Conservation (phyloP, 2,888 invertebrate genomes). For the Drosophila koepferae region DNA sequence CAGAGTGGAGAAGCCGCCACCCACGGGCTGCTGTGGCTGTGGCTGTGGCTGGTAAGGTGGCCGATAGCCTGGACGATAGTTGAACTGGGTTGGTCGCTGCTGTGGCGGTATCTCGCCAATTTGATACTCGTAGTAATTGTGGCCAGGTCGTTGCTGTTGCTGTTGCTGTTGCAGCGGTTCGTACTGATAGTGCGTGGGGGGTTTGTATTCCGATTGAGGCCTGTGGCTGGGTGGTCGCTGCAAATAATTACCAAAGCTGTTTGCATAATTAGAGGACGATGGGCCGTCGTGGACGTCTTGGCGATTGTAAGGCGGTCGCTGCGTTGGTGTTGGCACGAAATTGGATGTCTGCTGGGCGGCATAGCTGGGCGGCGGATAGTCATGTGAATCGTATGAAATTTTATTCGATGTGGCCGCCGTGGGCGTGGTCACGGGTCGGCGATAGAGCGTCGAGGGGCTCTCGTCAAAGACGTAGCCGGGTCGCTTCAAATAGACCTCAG, state of each 20-base stretch:
- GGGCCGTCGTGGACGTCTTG: constrained; percentile 65
- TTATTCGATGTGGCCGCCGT: constrained; percentile 49
- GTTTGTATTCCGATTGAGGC: constrained; percentile 19
- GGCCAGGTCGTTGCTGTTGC: constrained; percentile 55
- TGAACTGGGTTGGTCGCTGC: constrained; percentile 60
- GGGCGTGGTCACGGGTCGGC: constrained; percentile 54
- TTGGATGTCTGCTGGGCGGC: constrained; percentile 71
- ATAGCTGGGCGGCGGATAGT: constrained; percentile 83
- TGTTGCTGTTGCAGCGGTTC: constrained; percentile 49
- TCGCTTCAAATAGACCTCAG: constrained; percentile 65
- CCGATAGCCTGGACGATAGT: constrained; percentile 66
- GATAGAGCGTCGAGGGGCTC: constrained; percentile 54
- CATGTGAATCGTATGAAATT: constrained; percentile 83
- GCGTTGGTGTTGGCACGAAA: constrained; percentile 59
- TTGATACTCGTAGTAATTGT: constrained; percentile 82
- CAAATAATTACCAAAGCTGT: constrained; percentile 84
- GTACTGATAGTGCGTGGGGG: constrained; percentile 48
- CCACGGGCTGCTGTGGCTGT: constrained; percentile 17
- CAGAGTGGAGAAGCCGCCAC: constrained; percentile 75
- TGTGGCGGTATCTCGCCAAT: constrained; percentile 81
- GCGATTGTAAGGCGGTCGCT: constrained; percentile 62
- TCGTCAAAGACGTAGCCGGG: constrained; percentile 82
- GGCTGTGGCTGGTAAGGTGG: constrained; percentile 49
- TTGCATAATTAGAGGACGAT: constrained; percentile 83
- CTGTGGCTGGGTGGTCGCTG: constrained; percentile 64